These are phyloP conservation scores for Lochmaea crataegi DNA, from an alignment of 2,888 invertebrate genomes.

Conservation along the genomic window DNA sequence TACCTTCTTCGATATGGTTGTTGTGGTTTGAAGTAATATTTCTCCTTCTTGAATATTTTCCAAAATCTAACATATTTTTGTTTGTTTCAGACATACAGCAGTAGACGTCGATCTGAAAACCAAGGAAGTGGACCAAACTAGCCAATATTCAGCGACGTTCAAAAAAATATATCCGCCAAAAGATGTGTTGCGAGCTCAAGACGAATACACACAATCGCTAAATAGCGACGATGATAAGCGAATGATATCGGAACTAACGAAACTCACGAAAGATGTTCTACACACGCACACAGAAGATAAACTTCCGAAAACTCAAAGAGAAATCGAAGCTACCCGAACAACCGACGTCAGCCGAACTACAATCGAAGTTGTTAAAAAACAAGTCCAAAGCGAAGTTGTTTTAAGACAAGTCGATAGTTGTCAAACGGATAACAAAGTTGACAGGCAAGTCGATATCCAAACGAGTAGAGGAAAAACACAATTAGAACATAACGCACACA, in stretches of 20 bases:
- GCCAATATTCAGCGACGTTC: constrained; percentile 33
- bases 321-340: constrained; percentile 4
- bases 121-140: constrained; percentile 35
- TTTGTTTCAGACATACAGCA: constrained; percentile 64
- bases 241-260: constrained; percentile 42
- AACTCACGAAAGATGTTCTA: constrained; percentile 34
- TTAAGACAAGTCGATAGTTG: constrained; percentile 21
- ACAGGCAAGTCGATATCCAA: constrained; percentile 32
- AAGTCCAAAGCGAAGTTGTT: constrained; percentile 31
- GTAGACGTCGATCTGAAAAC: constrained; percentile 65
- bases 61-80: neutral
- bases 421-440: constrained; percentile 17
- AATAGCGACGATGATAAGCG: constrained; percentile 42
- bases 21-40: too few species aligned
- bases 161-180: constrained; percentile 36
- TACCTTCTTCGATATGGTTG: too few species aligned
- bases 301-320: neutral
- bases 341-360: constrained; percentile 23
- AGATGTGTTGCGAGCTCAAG: constrained; percentile 42
- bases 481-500: neutral
- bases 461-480: constrained; percentile 16
- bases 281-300: constrained; percentile 31
- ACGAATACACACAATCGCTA: constrained; percentile 35
- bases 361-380: constrained; percentile 30
- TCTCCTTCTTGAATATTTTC: too few species aligned